These are phyloP conservation scores for Papilio dardanus DNA, from an alignment of 1,140 invertebrate species.

Conservation along the genomic window DNA sequence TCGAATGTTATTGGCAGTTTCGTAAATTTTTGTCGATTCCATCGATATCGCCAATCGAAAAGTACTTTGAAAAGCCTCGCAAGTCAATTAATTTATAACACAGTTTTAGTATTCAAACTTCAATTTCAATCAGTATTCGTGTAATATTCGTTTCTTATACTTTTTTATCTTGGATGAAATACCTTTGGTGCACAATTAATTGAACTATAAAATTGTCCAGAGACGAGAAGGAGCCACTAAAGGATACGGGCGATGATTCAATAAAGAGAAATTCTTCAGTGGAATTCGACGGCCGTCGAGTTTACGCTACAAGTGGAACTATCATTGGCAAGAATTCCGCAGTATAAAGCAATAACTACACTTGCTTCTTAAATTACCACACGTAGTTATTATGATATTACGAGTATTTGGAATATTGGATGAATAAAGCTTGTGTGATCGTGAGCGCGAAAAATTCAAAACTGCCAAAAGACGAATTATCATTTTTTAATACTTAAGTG, in stretches of 20 bases:
- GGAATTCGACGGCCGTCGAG: conserved; percentile 90
- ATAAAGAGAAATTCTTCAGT: conserved; percentile 89
- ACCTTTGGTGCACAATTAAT: background rate
- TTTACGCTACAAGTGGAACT: conserved; percentile 89
- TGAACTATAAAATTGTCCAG: conserved; percentile 72
- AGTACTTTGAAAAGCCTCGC: no score
- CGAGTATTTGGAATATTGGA: conserved; percentile 31
- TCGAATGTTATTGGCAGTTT: no score
- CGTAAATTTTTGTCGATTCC: no score
- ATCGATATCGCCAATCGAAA: no score
- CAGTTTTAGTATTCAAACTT: background rate
- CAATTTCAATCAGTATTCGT: no score
- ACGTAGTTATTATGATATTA: conserved; percentile 28
- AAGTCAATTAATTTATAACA: background rate
- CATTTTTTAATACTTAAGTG: conserved; percentile 50
- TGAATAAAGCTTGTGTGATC: conserved; percentile 69
- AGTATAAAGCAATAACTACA: conserved; percentile 82
- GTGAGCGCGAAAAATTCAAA: conserved; percentile 73
- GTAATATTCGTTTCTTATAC: background rate
- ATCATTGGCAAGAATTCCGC: conserved; percentile 92
- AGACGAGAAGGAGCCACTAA: conserved; percentile 92
- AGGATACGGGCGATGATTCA: conserved; percentile 85
- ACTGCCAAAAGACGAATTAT: conserved; percentile 75
- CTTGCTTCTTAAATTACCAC: background rate
- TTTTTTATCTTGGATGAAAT: conserved; percentile 8